These are phyloP conservation scores for Limnephilus marmoratus DNA, from an alignment of 2,888 invertebrate genomes.

Conservation along the genomic window DNA sequence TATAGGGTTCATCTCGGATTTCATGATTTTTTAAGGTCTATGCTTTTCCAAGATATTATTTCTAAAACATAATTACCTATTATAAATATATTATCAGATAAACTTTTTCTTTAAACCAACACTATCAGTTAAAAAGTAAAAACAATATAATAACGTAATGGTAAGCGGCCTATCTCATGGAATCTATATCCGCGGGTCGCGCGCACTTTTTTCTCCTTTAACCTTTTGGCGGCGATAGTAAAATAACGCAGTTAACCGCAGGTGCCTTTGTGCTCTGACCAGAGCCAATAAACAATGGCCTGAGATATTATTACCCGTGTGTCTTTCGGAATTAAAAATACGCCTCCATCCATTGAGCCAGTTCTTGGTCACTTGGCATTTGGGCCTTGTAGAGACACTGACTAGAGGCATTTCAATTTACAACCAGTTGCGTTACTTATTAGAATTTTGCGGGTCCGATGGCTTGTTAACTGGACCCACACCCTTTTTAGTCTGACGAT, in stretches of 20 bases:
- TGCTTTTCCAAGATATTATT: too few species aligned
- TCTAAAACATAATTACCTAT: too few species aligned
- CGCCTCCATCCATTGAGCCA: constrained; percentile 41
- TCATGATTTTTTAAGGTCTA: too few species aligned
- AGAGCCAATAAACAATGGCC: constrained; percentile 47
- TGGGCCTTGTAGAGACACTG: not conserved
- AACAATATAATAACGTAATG: too few species aligned
- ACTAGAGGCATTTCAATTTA: not conserved
- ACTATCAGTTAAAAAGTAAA: too few species aligned
- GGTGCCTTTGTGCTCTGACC: constrained; percentile 43
- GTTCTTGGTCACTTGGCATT: constrained; percentile 47
- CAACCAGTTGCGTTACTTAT: not conserved
- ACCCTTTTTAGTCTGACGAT: not conserved
- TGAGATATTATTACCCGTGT: constrained; percentile 25
- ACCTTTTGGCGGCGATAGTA: constrained; percentile 40
- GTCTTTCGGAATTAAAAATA: constrained; percentile 43
- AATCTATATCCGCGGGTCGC: not conserved
- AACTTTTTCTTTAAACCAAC: too few species aligned
- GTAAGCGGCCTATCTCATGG: not conserved
- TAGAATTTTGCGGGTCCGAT: not conserved
- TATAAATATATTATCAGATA: too few species aligned
- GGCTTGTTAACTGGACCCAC: not conserved
- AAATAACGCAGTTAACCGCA: constrained; percentile 46
- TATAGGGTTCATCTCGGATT: too few species aligned
- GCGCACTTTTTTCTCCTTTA: constrained; percentile 26